Conservation (phyloP, 2,113 vertebrate genomes). For the Solenodon paradoxus region DNA sequence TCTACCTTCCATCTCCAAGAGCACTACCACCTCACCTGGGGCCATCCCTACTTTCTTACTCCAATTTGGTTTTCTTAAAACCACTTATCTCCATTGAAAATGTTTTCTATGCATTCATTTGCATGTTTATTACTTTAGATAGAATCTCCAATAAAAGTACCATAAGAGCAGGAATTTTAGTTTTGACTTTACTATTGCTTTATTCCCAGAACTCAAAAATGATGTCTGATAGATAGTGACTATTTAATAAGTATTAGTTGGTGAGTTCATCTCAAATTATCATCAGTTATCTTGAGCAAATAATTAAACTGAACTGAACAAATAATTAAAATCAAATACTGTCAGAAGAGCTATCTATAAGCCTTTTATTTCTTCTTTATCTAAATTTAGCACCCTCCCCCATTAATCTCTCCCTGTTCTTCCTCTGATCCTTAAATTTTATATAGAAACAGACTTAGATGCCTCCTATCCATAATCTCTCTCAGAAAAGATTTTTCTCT, state of each 20-base stretch:
- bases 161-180: neutral
- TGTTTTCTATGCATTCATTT: neutral
- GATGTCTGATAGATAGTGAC: neutral
- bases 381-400: neutral
- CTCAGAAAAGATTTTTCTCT: neutral
- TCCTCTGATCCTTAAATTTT: neutral
- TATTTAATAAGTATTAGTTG: neutral
- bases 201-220: neutral
- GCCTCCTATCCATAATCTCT: neutral
- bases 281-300: neutral
- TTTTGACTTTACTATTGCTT: neutral
- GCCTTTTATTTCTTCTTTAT: neutral
- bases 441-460: neutral
- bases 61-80: neutral
- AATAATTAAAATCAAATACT: neutral
- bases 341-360: neutral
- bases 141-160: neutral
- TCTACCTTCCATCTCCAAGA: too few species aligned
- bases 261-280: neutral
- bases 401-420: neutral
- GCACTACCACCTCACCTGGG: neutral
- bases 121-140: neutral
- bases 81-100: neutral
- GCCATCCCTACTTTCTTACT: neutral
- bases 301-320: neutral